Evolutionary conservation across 1,140 invertebrate species (phyloP), one percentile per base, ranked within the genome.

Genomic region (Bacillus rossius): DNA sequence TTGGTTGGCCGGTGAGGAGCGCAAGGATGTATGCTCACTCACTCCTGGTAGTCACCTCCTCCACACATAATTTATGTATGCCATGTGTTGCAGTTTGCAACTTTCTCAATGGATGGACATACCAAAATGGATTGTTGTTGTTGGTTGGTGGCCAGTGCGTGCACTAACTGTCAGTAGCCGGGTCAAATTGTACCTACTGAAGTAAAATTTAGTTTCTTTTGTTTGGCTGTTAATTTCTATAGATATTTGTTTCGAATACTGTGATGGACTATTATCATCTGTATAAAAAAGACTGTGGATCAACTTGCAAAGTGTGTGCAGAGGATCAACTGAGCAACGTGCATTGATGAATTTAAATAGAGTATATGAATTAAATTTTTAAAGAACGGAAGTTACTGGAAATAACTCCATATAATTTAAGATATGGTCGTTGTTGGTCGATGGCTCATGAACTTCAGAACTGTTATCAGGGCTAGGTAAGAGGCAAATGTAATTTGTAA

Each of bases 31-130:
- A n/a, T 29, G 34, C 13, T 41, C 17, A 17, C 49, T 41, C 29
- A 20, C 54, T 51, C 59, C 57, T 54, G 49, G 59, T 61, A 61
- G 48, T 47, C 59, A 56, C 59, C 29, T 34, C 29, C 29, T 34
- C 29, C 10, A 34, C 29, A 61, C 56, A 56, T 61, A 59, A 61
- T 55, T 61, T 61, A 59, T 61, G 48, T 52, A 50, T 61, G 56
- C 60, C 41, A 49, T 58, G 22, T 38, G 17, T 59, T 55, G 51
- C 40, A 42, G 16, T 43, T 47, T 34, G 20, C 20, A 29, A 40
- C 4, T 49, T 49, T 13, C 20, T 49, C 47, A 5, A n/a, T 49
- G 20, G 1, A 49, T 26, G 14, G 7, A 19, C 14, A 49, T 14
- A n/a, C 20, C 22, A 45, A 10, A n/a, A 45, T 4, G 16, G 47